Conservation (phyloP, 2,888 invertebrate species). For the Drosophila nr. medialis region DNA sequence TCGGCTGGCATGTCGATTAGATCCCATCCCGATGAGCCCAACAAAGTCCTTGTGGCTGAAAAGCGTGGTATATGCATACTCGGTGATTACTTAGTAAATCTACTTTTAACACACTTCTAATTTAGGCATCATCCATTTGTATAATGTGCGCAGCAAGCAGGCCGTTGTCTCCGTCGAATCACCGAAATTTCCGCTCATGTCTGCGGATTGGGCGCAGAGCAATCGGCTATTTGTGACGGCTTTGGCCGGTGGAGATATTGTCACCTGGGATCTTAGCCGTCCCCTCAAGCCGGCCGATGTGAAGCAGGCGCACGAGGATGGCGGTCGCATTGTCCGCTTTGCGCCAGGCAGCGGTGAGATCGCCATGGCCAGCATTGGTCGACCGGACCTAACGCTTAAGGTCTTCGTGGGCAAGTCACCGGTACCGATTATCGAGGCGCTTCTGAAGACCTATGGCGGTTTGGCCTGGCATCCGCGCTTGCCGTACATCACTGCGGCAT, state of each 20-base stretch:
- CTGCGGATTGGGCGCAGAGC: conserved; percentile 89
- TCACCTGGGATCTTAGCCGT: conserved; percentile 89
- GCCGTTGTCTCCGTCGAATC: conserved; percentile 89
- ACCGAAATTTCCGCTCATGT: conserved; percentile 87
- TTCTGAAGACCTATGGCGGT: conserved; percentile 86
- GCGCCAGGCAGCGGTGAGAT: conserved; percentile 87
- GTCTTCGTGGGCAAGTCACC: conserved; percentile 87
- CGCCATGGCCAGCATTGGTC: conserved; percentile 88
- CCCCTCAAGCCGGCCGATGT: conserved; percentile 87
- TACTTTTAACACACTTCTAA: neutral
- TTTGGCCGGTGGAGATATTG: conserved; percentile 88
- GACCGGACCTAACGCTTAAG: conserved; percentile 88
- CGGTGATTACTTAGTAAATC: too few relatives aligned
- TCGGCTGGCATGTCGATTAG: conserved; percentile 89
- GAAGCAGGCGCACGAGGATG: conserved; percentile 87
- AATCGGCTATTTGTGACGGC: conserved; percentile 87
- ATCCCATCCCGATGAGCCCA: conserved; percentile 89
- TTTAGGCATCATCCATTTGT: conserved; percentile 88
- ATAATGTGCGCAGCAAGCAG: conserved; percentile 88
- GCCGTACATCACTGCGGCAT: conserved; percentile 87
- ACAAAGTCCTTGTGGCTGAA: conserved; percentile 90
- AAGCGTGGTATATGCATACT: conserved; percentile 85
- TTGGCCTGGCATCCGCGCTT: conserved; percentile 88
- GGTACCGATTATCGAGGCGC: conserved; percentile 86
- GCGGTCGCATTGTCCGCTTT: conserved; percentile 87